A percentile compares a stretch with the other conserved stretches of the same genome.
Evolutionary conservation across 2,797 vertebrate species (phyloP).

Genomic region (Ptychadena robeensis): DNA sequence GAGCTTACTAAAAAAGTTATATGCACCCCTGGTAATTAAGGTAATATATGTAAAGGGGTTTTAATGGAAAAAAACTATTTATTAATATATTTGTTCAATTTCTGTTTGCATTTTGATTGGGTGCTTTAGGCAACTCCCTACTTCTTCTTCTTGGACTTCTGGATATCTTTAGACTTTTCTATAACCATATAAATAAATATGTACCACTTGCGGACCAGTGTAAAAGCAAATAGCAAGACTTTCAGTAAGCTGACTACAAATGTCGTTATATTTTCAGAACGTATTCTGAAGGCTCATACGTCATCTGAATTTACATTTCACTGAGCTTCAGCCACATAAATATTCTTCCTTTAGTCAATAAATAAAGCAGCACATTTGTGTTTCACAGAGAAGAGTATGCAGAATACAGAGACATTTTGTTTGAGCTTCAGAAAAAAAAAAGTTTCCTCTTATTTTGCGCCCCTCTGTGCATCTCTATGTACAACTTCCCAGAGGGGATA

Average conservation of each 20-base stretch:
- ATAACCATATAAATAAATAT: no score
- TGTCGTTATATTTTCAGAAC: not conserved
- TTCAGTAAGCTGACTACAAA: not conserved
- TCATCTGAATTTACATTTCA: not conserved
- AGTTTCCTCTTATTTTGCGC: slow-evolving; percentile 3
- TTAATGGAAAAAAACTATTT: no score
- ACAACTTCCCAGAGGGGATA: slow-evolving; percentile 16
- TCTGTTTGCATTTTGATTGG: no score
- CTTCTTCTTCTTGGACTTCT: no score
- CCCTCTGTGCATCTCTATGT: not conserved
- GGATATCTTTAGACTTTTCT: no score
- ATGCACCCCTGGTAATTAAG: no score
- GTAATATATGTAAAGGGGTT: no score
- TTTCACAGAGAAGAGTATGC: not conserved
- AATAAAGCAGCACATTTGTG: not conserved
- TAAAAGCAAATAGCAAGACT: not conserved
- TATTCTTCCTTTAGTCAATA: not conserved
- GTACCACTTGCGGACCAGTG: not conserved
- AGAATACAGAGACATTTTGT: not conserved
- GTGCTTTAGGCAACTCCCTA: no score
- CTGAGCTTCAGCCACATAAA: not conserved
- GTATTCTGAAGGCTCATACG: not conserved
- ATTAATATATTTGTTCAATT: no score
- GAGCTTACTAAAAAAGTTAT: no score
- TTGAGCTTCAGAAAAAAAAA: not conserved